phyloP scores from a whole-genome alignment of 2,888 invertebrate genomes.

The Clepsis dumicolana region DNA sequence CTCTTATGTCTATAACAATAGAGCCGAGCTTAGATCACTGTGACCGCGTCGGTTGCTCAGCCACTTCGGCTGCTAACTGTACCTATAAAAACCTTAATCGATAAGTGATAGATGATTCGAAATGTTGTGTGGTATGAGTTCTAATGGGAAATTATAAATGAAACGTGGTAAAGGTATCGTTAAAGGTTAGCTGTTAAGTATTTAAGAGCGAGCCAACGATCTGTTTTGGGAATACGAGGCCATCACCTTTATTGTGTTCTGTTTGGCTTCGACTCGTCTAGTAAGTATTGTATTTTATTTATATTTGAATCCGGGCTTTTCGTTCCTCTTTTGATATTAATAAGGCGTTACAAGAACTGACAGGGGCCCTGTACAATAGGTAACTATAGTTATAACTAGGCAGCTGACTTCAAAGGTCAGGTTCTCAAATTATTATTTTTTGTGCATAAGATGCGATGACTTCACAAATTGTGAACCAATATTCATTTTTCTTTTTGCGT shows the following conservation, averaged over 20 bases:
- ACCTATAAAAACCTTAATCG: not conserved
- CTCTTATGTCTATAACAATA: too few species aligned
- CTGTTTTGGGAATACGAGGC: slow-evolving; percentile 44
- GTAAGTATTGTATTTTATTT: slow-evolving; percentile 14
- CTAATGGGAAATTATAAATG: slow-evolving; percentile 1
- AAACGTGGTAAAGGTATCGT: not conserved
- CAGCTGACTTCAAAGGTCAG: too few species aligned
- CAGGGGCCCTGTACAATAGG: slow-evolving; percentile 5
- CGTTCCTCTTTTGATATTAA: slow-evolving; percentile 20
- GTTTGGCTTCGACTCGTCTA: slow-evolving; percentile 17
- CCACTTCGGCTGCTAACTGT: too few species aligned
- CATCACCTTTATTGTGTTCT: slow-evolving; percentile 18
- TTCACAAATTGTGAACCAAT: too few species aligned
- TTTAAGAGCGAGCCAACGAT: slow-evolving; percentile 31
- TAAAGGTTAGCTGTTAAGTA: slow-evolving; percentile 34
- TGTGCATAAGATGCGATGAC: too few species aligned
- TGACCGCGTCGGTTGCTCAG: too few species aligned
- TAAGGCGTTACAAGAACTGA: slow-evolving; percentile 3
- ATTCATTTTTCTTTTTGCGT: too few species aligned
- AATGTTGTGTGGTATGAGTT: not conserved
- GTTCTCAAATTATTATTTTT: too few species aligned
- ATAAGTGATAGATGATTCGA: not conserved
- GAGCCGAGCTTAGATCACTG: too few species aligned
- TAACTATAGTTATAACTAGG: too few species aligned
- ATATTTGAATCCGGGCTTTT: slow-evolving; percentile 23